These are phyloP conservation scores for Tadarida brasiliensis DNA, from an alignment of 2,797 vertebrate genomes.

Conservation along the genomic window DNA sequence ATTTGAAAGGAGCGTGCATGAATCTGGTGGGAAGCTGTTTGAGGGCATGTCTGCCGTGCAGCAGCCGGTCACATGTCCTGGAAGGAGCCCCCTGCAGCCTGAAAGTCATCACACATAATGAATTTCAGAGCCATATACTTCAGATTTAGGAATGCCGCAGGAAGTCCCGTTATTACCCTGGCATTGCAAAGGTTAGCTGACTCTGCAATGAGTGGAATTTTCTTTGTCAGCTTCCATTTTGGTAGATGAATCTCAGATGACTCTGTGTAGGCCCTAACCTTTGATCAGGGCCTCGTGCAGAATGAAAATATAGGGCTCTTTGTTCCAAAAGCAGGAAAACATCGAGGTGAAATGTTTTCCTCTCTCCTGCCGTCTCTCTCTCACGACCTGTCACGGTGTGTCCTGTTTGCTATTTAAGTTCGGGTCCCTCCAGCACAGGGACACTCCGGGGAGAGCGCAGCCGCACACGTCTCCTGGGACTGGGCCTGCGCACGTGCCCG, in stretches of 20 bases:
- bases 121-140: neutral
- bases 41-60: accelerated
- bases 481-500: neutral
- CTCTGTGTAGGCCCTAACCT: neutral
- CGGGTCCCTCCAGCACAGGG: neutral
- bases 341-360: neutral
- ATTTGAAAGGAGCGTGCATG: neutral
- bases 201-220: neutral
- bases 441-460: neutral
- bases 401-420: neutral
- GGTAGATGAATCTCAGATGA: neutral
- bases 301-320: neutral
- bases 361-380: neutral
- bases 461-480: neutral
- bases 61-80: neutral
- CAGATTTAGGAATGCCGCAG: neutral
- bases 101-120: neutral
- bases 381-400: neutral
- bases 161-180: neutral
- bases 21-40: neutral
- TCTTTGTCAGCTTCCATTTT: neutral
- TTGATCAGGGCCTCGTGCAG: neutral
- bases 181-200: neutral
- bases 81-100: neutral
- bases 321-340: neutral